Evolutionary conservation across 2,113 vertebrate genomes (phyloP), one percentile per base, ranked within the genome.

Genomic region (Corvus cornix): DNA sequence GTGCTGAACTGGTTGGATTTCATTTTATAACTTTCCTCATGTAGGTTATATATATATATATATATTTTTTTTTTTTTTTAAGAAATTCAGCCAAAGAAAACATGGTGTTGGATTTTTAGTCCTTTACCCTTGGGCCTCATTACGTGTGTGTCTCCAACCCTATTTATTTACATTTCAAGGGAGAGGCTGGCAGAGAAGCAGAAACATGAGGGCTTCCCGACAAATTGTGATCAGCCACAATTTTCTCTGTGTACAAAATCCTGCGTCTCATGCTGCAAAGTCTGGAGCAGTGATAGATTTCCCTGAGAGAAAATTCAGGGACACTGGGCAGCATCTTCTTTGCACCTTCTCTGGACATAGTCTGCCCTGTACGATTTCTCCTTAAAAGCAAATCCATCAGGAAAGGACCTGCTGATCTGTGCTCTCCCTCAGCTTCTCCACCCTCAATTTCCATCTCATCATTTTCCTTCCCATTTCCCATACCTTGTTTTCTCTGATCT

Each of bases 161-260:
- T 90, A 77, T 97, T 96, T 97, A 96, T 96, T 97, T 97, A 96
- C 89, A 97, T 97, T 97, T 97, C 97, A 97, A 97, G 95, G 93
- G 62, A 91, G 60, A 92, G 35, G 43, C 39, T 95, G 79, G 84
- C 74, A 96, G 60, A 67, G 48, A 95, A 96, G 13, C 10, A 6
- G 86, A 97, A 96, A 89, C 80, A 94, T 33, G 58, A 89, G 92
- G 83, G 53, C 44, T 95, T 91, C 76, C 90, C 56, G 89, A 41
- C 77, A 78, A 92, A 69, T 31, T 81, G 31, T 55, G 52, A 93
- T 74, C 56, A 80, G 87, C 17, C 67, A 82, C 31, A 39, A 24
- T 81, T 82, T 87, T 53, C n/a, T 78, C 48, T 41, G 15, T n/a
- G 33, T 27, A 55, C 49, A 92, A 78, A 94, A 83, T 62, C 49